Base-by-base conservation (phyloP, 2,888 invertebrate genomes). In the Argyra leucocephala region DNA sequence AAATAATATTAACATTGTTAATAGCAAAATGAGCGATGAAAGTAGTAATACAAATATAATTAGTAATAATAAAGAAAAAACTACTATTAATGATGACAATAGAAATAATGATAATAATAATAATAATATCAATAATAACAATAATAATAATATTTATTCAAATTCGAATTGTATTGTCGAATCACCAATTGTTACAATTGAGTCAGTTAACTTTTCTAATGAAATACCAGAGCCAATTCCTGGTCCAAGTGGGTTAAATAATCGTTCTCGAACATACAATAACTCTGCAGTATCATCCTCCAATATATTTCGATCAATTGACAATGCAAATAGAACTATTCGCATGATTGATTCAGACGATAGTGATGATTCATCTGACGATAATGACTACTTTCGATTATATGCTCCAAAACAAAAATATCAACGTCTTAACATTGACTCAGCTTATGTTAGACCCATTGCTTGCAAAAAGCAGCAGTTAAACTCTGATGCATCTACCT, bases 211-310 rank as follows among this genome's bases (percentile, higher is more conserved):
- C 15, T 2, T 26, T 7, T 10, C 63, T 3, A 65, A 58, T 22
- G 9, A 31, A 57, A 26, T 22, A 12, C 60, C 23, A 22, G 69
- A 70, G 60, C 69, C 70, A 23, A 64, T 69, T 5, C 64, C 70
- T 22, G 70, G 70, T 7, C 70, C 70, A 9, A 70, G 70, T 62
- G 70, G 70, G 1, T 37, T 70, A 23, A 68, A 63, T 63, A 68
- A 63, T 63, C 67, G 66, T 22, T 66, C 65, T 31, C 63, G 62
- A 12, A 3, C n/a, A 18, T 36, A 37, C 4, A 23, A 22, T 4
- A 22, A 36, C 3, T 12, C 21, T 4, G 15, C 37, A 2, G 15
- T 22, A 22, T 62, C 26, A 5, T 26, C 60, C 0, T 60, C 18
- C 1, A 37, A 22, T 31, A 23, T 23, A 23, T 59, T 59, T 23